These are phyloP conservation scores for Pseudeuparius sepicola DNA, from an alignment of 2,888 invertebrate genomes.

Conservation along the genomic window DNA sequence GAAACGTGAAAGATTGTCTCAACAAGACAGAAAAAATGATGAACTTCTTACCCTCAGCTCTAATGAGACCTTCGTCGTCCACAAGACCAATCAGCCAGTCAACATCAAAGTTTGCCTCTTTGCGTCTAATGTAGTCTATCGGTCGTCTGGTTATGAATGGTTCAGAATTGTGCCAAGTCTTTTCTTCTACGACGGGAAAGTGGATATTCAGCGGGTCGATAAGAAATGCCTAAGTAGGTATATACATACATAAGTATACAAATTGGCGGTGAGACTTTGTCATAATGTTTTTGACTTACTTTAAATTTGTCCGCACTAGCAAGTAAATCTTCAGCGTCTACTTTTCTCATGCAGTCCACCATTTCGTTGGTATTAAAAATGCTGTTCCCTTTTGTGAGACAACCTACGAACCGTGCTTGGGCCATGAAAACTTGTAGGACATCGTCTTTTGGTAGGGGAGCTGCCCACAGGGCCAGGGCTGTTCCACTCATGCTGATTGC, in stretches of 20 bases:
- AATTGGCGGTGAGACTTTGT: no score
- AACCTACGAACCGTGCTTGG: constrained; percentile 37
- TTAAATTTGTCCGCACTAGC: constrained; percentile 40
- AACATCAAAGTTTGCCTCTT: constrained; percentile 37
- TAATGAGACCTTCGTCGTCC: constrained; percentile 43
- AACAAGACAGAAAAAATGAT: not conserved
- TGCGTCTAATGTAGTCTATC: constrained; percentile 33
- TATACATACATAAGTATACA: no score
- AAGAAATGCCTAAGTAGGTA: constrained; percentile 39
- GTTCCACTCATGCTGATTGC: constrained; percentile 43
- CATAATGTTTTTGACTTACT: constrained; percentile 27
- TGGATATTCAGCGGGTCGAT: constrained; percentile 43
- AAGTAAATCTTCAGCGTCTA: constrained; percentile 36
- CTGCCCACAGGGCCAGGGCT: constrained; percentile 37
- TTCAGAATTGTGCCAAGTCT: constrained; percentile 30
- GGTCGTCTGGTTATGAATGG: constrained; percentile 42
- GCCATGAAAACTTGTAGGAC: constrained; percentile 32
- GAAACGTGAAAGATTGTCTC: no score
- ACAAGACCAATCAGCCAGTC: constrained; percentile 43
- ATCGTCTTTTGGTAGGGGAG: constrained; percentile 29
- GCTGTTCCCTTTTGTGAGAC: constrained; percentile 27
- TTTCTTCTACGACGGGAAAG: constrained; percentile 39
- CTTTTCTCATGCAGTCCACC: constrained; percentile 36
- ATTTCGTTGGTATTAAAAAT: constrained; percentile 30
- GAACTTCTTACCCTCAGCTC: constrained; percentile 35